Evolutionary conservation across 2,797 vertebrate genomes (phyloP), one percentile per base, ranked within the genome.

Genomic region (Lithobates sylvaticus): DNA sequence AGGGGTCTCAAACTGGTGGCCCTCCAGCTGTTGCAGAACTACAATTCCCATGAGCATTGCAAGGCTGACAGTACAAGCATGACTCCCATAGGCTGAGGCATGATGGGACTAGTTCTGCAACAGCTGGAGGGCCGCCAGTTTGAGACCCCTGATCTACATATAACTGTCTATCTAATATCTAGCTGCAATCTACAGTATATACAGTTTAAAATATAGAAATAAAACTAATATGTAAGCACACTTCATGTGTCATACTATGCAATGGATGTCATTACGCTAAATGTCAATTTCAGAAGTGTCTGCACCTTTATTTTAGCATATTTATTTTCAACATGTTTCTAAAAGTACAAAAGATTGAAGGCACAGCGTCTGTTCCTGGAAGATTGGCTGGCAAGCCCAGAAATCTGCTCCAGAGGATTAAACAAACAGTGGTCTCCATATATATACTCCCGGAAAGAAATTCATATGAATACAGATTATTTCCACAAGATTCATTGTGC

Each of bases 391-490:
- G 69, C 13, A 16, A 47, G 50, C 21, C 32, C 54, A 42, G 29
- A 44, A 79, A 85, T 79, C 68, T 74, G 76, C 58, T 79, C 29
- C 54, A 67, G 23, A 78, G 47, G 78, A 61, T 72, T 69, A 84
- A 72, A 65, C 68, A 73, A 67, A 64, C 69, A 44, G 67, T 73
- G 61, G 23, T 78, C 71, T 84, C 68, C 68, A 84, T 23, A 64
- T 23, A 64, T 81, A 39, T 72, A 72, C 79, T 71, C 50, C 78
- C 71, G 23, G 69, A 73, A 65, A 64, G 34, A 84, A 65, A 81
- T 61, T 76, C 84, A 76, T 65, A 86, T 77, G 79, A 86, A 86
- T 82, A 86, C 73, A 86, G 71, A 86, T 82, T 26, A 83, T 83
- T 86, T 78, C 83, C 72, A 77, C 73, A 34, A 67, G 80, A 58